These are phyloP conservation scores for Bombus superbus DNA, from an alignment of 1,140 invertebrate species.

Conservation along the genomic window DNA sequence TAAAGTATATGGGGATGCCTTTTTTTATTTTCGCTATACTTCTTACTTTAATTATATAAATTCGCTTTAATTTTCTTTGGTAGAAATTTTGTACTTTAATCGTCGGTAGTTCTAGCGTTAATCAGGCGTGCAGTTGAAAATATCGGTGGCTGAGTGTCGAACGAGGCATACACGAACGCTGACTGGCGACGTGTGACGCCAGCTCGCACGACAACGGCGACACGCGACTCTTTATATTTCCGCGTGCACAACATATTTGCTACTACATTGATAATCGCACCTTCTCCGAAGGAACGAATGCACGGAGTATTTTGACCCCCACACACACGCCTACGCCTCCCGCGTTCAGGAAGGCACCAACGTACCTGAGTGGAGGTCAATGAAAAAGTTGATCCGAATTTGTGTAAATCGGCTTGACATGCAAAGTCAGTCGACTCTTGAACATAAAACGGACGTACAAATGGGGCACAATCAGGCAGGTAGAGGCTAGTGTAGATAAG, in stretches of 20 bases:
- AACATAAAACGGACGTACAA: conserved; percentile 44
- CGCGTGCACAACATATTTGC: conserved; percentile 40
- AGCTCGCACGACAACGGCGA: conserved; percentile 30
- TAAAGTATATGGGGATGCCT: too few species aligned
- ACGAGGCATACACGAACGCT: conserved; percentile 14
- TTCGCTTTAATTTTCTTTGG: not conserved
- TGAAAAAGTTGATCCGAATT: conserved; percentile 65
- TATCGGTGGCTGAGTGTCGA: conserved; percentile 9
- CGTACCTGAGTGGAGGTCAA: conserved; percentile 66
- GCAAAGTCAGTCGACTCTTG: conserved; percentile 55
- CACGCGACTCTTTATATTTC: conserved; percentile 46
- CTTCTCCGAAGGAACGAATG: conserved; percentile 31
- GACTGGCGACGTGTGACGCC: conserved; percentile 43
- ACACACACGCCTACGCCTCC: conserved; percentile 48
- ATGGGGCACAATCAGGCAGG: conserved; percentile 27
- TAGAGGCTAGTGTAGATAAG: conserved; percentile 31
- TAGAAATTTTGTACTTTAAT: not conserved
- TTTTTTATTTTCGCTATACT: not conserved
- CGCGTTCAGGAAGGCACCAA: conserved; percentile 16
- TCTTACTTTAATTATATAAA: not conserved
- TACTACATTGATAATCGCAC: conserved; percentile 47
- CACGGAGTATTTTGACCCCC: conserved; percentile 61
- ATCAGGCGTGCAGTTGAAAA: conserved; percentile 28
- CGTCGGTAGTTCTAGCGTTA: not conserved
- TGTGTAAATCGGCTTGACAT: conserved; percentile 68